These are phyloP conservation scores for Erynnis tages DNA, from an alignment of 2,888 invertebrate species.

Conservation along the genomic window DNA sequence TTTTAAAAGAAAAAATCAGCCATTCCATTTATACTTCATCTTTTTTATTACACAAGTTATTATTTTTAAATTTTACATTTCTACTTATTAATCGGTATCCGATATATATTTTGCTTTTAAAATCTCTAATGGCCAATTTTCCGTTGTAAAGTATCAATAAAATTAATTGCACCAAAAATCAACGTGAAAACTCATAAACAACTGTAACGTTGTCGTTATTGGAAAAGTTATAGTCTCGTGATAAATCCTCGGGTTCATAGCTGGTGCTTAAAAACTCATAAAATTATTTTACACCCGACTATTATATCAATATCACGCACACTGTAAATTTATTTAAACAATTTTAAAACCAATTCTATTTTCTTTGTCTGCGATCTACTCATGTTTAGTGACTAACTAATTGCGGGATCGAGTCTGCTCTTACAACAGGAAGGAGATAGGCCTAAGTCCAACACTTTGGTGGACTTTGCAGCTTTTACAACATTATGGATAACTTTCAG, in stretches of 20 bases:
- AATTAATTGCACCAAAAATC: background rate
- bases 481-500: too few relatives aligned
- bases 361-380: too few relatives aligned
- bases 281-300: slow-evolving; percentile 3
- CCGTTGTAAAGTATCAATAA: background rate
- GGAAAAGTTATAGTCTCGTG: slow-evolving; percentile 15
- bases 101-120: background rate
- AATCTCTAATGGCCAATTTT: background rate
- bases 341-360: background rate
- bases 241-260: slow-evolving; percentile 11
- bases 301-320: background rate
- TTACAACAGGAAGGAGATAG: too few relatives aligned
- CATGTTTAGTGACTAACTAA: too few relatives aligned
- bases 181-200: slow-evolving; percentile 12
- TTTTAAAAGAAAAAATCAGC: too few relatives aligned
- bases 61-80: too few relatives aligned
- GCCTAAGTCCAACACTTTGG: too few relatives aligned
- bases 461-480: too few relatives aligned
- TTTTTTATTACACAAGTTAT: too few relatives aligned
- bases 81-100: too few relatives aligned
- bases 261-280: slow-evolving; percentile 5
- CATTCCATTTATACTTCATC: too few relatives aligned
- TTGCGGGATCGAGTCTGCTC: too few relatives aligned
- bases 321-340: background rate
- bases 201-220: slow-evolving; percentile 8